These are phyloP conservation scores for Asteroscopus sphinx DNA, from an alignment of 2,888 invertebrate species.

Conservation along the genomic window DNA sequence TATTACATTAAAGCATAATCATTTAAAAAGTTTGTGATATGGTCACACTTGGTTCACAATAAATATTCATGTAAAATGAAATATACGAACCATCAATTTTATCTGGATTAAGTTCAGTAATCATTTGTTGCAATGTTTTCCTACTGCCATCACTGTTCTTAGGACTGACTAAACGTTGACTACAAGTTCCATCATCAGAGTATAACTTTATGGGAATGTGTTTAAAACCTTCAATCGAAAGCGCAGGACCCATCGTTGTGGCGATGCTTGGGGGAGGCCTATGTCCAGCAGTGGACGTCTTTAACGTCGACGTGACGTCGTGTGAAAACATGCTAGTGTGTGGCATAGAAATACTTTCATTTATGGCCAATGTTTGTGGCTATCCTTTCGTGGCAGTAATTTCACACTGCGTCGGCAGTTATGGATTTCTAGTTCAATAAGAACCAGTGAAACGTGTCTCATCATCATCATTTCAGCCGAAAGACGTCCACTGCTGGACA, in stretches of 20 bases:
- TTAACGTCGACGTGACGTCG: too few relatives aligned
- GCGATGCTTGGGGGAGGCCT: too few relatives aligned
- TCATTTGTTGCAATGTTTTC: constrained; percentile 92
- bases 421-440: too few relatives aligned
- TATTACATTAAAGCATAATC: too few relatives aligned
- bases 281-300: too few relatives aligned
- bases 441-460: too few relatives aligned
- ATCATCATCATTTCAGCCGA: too few relatives aligned
- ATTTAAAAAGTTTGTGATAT: too few relatives aligned
- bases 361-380: too few relatives aligned
- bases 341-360: constrained; percentile 27
- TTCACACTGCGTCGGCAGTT: not conserved
- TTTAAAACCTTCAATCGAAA: constrained; percentile 95
- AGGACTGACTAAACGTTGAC: constrained; percentile 94
- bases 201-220: constrained; percentile 97
- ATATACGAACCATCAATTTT: constrained; percentile 73
- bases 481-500: too few relatives aligned
- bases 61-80: not conserved
- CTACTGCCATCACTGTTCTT: constrained; percentile 93
- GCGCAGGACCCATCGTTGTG: too few relatives aligned
- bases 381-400: constrained; percentile 10
- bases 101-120: constrained; percentile 92
- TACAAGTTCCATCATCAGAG: constrained; percentile 92
- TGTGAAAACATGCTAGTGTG: constrained; percentile 26
- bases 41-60: not conserved